A percentile compares a stretch with the other conserved stretches of the same genome.
Evolutionary conservation across 1,140 invertebrate species (phyloP).

Genomic region (Nasonia vitripennis): DNA sequence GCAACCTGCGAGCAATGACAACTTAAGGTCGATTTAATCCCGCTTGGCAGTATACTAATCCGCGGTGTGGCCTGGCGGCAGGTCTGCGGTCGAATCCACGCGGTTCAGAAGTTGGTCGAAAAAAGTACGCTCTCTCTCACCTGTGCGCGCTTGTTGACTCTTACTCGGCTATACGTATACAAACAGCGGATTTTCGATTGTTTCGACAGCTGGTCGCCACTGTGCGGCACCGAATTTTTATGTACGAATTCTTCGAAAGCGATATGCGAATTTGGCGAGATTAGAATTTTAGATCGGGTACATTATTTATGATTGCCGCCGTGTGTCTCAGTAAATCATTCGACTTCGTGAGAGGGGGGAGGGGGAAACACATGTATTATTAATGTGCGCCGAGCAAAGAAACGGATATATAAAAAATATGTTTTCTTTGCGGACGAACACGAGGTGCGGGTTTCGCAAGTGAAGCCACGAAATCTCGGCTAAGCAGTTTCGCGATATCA

Average conservation of each 20-base stretch:
- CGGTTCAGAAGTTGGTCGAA: neutral
- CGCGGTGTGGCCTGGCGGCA: constrained; percentile 49
- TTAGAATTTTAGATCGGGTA: neutral
- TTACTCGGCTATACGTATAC: no score
- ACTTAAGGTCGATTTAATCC: constrained; percentile 56
- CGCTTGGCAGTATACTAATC: constrained; percentile 53
- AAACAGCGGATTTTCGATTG: neutral
- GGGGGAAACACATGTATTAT: neutral
- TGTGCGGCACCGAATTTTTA: neutral
- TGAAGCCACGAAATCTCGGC: neutral
- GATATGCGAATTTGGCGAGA: neutral
- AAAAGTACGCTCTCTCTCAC: neutral
- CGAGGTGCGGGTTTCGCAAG: neutral
- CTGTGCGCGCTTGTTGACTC: no score
- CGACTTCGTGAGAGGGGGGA: neutral
- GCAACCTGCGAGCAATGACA: constrained; percentile 11
- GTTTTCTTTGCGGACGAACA: neutral
- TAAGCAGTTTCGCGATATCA: neutral
- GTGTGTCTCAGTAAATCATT: neutral
- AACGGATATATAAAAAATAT: neutral
- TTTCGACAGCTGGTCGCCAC: neutral
- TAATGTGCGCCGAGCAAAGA: neutral
- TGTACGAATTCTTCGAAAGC: neutral
- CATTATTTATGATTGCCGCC: neutral
- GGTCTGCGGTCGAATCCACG: constrained; percentile 45